phyloP scores from a whole-genome alignment of 2,888 invertebrate species.

The Mechanitis mazaeus region DNA sequence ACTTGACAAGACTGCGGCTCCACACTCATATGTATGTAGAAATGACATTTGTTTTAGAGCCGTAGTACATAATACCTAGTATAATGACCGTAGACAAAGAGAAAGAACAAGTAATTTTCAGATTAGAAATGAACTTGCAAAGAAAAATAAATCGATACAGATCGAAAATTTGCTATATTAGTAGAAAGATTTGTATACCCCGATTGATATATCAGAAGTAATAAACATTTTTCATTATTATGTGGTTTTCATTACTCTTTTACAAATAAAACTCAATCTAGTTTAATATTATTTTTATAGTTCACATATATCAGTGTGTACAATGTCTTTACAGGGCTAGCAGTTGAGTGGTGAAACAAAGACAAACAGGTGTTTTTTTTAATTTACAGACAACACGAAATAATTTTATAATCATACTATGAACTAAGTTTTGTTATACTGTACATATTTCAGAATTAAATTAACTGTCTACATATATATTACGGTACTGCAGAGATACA shows the following conservation, averaged over 20 bases:
- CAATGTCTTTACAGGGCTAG: slow-evolving; percentile 54
- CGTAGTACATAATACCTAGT: no score
- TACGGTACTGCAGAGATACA: slow-evolving; percentile 5
- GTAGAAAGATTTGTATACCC: not conserved
- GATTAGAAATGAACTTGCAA: no score
- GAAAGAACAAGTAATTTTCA: no score
- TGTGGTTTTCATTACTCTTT: not conserved
- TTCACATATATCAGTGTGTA: slow-evolving; percentile 64
- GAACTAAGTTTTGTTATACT: slow-evolving; percentile 42
- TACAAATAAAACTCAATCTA: slow-evolving; percentile 39
- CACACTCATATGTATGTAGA: no score
- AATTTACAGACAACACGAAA: slow-evolving; percentile 55
- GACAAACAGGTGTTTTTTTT: slow-evolving; percentile 58
- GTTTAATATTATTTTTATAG: slow-evolving; percentile 61
- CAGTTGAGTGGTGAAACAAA: slow-evolving; percentile 60
- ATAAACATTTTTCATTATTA: not conserved
- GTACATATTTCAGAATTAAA: slow-evolving; percentile 29
- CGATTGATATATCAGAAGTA: not conserved
- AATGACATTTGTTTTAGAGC: no score
- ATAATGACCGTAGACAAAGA: no score
- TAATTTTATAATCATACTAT: slow-evolving; percentile 45
- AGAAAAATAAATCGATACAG: no score
- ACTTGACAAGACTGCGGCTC: no score
- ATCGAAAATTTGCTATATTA: not conserved
- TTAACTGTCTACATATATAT: slow-evolving; percentile 44